phyloP scores from a whole-genome alignment of 1,140 invertebrate species.

The Ceratosolen fusciceps region DNA sequence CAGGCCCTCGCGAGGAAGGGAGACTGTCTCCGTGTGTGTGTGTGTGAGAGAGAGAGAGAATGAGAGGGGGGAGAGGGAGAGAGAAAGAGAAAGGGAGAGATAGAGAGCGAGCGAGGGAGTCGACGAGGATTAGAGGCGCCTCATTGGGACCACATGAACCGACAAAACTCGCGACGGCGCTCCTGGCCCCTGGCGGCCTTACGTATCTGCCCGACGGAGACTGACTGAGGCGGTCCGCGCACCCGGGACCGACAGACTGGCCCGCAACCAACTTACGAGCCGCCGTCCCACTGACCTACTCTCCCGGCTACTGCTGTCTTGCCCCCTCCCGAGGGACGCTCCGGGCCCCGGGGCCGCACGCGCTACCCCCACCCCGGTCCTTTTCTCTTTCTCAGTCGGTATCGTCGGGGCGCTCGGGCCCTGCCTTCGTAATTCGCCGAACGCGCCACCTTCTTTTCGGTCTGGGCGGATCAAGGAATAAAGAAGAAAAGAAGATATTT shows the following conservation, averaged over 20 bases:
- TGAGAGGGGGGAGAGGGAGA: not conserved
- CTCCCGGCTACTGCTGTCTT: constrained; percentile 39
- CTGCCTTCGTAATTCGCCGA: too few relatives aligned
- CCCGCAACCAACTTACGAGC: constrained; percentile 52
- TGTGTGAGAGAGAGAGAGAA: not conserved
- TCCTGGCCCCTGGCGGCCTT: constrained; percentile 50
- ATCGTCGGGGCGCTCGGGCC: not conserved
- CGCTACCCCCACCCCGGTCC: constrained; percentile 39
- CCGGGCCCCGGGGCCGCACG: constrained; percentile 39
- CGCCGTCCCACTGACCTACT: constrained; percentile 71
- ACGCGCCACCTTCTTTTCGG: not conserved
- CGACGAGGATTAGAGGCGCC: constrained; percentile 47
- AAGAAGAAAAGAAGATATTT: constrained; percentile 13
- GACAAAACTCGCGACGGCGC: constrained; percentile 18
- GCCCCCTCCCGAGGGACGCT: constrained; percentile 36
- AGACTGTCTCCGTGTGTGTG: not conserved
- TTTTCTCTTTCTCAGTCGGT: constrained; percentile 41
- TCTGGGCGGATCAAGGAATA: not conserved
- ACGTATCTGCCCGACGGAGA: constrained; percentile 55
- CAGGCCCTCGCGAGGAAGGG: not conserved
- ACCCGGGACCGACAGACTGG: constrained; percentile 33
- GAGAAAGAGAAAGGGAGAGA: not conserved
- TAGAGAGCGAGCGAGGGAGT: constrained; percentile 1
- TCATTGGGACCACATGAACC: constrained; percentile 48
- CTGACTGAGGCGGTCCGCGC: constrained; percentile 50